Evolutionary conservation across 2,797 vertebrate species (phyloP).

Genomic region (Sebastes cheni): DNA sequence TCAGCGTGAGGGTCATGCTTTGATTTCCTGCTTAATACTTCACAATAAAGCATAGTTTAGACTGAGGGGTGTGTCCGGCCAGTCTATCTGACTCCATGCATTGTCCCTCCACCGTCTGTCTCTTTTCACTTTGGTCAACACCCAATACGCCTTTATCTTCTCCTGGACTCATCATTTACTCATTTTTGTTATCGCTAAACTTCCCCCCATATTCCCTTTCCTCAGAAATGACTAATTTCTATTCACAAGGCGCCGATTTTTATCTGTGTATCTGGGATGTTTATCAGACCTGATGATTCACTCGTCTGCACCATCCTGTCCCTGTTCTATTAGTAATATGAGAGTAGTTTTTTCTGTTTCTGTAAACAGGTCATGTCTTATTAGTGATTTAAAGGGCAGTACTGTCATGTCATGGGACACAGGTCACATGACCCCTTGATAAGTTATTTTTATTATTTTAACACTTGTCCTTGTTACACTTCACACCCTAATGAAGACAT

Average conservation of each 20-base stretch:
- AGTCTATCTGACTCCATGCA: constrained; percentile 58
- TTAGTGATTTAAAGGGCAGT: no score
- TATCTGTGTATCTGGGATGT: constrained; percentile 1
- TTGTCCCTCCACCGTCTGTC: constrained; percentile 42
- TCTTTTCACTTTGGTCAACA: constrained; percentile 20
- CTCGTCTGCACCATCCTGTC: background rate
- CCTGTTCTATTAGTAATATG: background rate
- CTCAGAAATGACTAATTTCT: constrained; percentile 29
- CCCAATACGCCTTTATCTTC: constrained; percentile 21
- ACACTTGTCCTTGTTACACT: no score
- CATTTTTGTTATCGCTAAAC: background rate
- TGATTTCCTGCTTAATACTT: constrained; percentile 48
- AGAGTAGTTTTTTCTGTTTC: background rate
- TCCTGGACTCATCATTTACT: constrained; percentile 37
- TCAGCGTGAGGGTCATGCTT: constrained; percentile 10
- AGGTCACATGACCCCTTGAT: no score
- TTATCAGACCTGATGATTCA: constrained; percentile 30
- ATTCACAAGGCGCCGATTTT: background rate
- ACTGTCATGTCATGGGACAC: no score
- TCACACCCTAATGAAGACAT: no score
- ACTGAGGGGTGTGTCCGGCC: constrained; percentile 45
- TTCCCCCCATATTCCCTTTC: background rate
- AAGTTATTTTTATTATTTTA: no score
- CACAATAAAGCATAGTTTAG: constrained; percentile 40
- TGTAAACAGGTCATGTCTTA: background rate